Evolutionary conservation across 2,888 invertebrate species (phyloP), one percentile per base, ranked within the genome.

Genomic region (Ectemnius continuus): DNA sequence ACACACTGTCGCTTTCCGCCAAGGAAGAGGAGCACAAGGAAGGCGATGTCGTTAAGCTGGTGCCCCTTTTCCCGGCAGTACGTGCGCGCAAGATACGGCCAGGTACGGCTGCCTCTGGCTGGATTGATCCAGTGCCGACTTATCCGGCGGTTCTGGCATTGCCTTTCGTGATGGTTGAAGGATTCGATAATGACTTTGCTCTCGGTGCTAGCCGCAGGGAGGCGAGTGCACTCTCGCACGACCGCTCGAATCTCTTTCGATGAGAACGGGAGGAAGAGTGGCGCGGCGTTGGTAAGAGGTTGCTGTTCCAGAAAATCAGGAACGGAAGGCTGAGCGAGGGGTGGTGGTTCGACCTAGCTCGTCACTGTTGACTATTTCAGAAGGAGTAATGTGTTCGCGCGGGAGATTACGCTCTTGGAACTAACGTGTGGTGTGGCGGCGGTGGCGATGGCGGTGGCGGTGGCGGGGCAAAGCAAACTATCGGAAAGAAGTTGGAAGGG

Each of bases 171-270:
- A 13, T 52, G 16, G 52, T 13, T 52, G n/a, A 52, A 16, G 52
- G 52, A 52, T 52, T 52, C 52, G 52, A 16, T n/a, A 47, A 47
- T 52, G 16, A 52, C 52, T 52, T 52, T 52, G n/a, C 52, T 11
- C 52, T 52, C 16, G 36, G 11, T 11, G 36, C 36, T 36, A 36
- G 36, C 36, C 36, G 52, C 16, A 52, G n/a, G 13, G n/a, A 13
- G 16, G 14, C 52, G 52, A 52, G 52, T 36, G 36, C 36, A 36
- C 36, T 36, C 36, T 36, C 36, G 36, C 36, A 16, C 52, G 16
- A 52, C 52, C 52, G 52, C 52, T 52, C 52, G 52, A 52, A 52
- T 16, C 52, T 16, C 52, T 52, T 52, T 52, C 1, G 52, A 52
- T 2, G 52, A 52, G 52, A 14, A 52, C 23, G 23, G 23, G 3